phyloP scores from a whole-genome alignment of 2,888 invertebrate genomes.

The Meliscaeva auricollis region DNA sequence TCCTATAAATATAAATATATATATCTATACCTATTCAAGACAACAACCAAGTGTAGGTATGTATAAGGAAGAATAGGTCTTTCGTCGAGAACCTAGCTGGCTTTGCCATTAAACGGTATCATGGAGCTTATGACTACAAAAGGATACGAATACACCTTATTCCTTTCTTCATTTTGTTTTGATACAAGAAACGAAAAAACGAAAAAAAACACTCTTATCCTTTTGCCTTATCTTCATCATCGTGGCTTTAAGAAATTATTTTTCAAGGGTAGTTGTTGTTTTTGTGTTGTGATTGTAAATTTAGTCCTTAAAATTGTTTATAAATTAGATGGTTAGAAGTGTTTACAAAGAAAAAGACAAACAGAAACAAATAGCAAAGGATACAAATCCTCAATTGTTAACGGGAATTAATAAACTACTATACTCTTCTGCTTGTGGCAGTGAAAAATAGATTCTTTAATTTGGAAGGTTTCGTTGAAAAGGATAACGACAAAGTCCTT shows the following conservation, averaged over 20 bases:
- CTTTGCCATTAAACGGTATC: slow-evolving; percentile 35
- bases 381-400: slow-evolving; percentile 18
- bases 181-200: background rate
- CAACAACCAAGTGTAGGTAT: too few relatives aligned
- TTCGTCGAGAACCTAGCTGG: background rate
- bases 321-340: slow-evolving; percentile 16
- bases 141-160: slow-evolving; percentile 37
- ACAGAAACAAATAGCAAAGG: background rate
- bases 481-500: slow-evolving; percentile 2
- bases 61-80: slow-evolving; percentile 4
- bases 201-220: slow-evolving; percentile 66
- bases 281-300: background rate
- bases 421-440: background rate
- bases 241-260: slow-evolving; percentile 40
- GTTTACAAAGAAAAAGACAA: background rate
- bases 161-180: slow-evolving; percentile 45
- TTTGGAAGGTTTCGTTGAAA: background rate
- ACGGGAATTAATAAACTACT: background rate
- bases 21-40: too few relatives aligned
- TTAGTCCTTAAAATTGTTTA: slow-evolving; percentile 16
- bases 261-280: background rate
- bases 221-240: slow-evolving; percentile 34
- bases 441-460: slow-evolving; percentile 3
- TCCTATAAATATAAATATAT: too few relatives aligned
- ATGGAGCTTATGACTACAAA: slow-evolving; percentile 52